Evolutionary conservation across 2,797 vertebrate genomes (phyloP).

Genomic region (Esox lucius): DNA sequence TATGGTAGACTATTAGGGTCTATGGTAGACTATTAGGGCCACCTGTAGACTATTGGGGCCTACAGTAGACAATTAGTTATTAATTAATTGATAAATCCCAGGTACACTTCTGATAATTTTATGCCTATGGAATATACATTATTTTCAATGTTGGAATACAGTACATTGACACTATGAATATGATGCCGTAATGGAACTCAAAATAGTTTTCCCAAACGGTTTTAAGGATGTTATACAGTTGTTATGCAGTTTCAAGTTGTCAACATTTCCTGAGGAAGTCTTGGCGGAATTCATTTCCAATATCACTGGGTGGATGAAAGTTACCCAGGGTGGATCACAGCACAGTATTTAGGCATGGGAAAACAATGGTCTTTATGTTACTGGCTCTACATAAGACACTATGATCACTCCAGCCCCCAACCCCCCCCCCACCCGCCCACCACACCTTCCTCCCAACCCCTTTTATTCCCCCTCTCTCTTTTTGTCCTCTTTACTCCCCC

Average conservation of each 20-base stretch:
- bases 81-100: too few species aligned
- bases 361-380: constrained; percentile 34
- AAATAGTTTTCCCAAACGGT: too few species aligned
- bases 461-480: too few species aligned
- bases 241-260: constrained; percentile 67
- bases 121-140: too few species aligned
- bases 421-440: too few species aligned
- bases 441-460: too few species aligned
- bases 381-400: neutral
- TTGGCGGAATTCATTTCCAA: constrained; percentile 68
- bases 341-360: constrained; percentile 23
- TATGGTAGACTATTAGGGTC: too few species aligned
- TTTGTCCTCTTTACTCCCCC: constrained; percentile 8
- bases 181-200: neutral
- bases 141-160: neutral
- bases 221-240: constrained; percentile 40
- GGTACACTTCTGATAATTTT: too few species aligned
- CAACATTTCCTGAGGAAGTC: constrained; percentile 75
- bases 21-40: too few species aligned
- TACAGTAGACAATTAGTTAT: too few species aligned
- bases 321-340: constrained; percentile 25
- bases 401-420: neutral
- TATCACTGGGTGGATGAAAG: constrained; percentile 59
- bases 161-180: neutral
- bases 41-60: too few species aligned